Base-by-base conservation (phyloP, 2,888 invertebrate species). In the Apocheima hispidaria region DNA sequence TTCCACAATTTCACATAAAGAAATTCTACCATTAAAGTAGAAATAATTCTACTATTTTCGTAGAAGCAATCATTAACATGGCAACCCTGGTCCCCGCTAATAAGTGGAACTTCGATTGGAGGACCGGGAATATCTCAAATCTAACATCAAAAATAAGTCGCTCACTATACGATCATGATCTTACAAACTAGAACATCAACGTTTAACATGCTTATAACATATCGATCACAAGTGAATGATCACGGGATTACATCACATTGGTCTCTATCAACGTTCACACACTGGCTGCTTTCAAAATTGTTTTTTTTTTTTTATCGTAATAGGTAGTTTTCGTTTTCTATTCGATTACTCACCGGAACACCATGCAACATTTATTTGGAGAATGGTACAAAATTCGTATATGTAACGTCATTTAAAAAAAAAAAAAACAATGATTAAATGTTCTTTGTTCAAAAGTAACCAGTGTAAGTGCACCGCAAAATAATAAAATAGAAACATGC, bases 61-160 rank as follows among this genome's bases (percentile, higher is more conserved):
- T 65, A 68, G 68, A 60, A 65, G 73, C 71, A 77, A 72, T 77
- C 78, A 77, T 81, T 77, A 83, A 82, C 83, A 90, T 89, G 88
- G 88, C 90, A 86, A 83, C 82, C 72, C 78, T 80, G 67, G n/a
- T n/a, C n/a, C n/a, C n/a, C n/a, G n/a, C n/a, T n/a, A n/a, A n/a
- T n/a, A n/a, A n/a, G n/a, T n/a, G n/a, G n/a, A n/a, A n/a, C n/a
- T n/a, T n/a, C n/a, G n/a, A n/a, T n/a, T n/a, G n/a, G n/a, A n/a
- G n/a, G n/a, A n/a, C n/a, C n/a, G n/a, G n/a, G n/a, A n/a, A n/a
- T n/a, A n/a, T n/a, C n/a, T n/a, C n/a, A n/a, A 76, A 76, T 70
- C 65, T 76, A 75, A 78, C 72, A 63, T 75, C 72, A 77, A 75
- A 80, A 70, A 79, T 73, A 80, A 68, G 70, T 74, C 74, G 71